Percentiles rank a stretch among this genome's conserved stretches.
Evolutionary conservation across 2,113 vertebrate species (phyloP).

Genomic region (Chionomys nivalis): DNA sequence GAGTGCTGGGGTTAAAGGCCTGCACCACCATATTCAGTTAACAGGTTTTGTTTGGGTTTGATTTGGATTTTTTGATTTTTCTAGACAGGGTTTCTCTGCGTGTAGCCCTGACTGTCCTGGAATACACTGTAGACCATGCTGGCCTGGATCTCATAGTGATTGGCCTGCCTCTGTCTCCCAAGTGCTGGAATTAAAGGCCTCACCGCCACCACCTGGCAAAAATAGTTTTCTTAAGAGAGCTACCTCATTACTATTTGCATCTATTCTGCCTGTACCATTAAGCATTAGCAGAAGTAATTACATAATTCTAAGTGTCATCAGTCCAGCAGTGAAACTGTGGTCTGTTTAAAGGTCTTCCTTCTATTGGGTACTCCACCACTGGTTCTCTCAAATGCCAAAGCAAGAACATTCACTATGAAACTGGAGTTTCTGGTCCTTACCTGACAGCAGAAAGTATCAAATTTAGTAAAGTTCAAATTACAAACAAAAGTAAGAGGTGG

Average conservation of each 20-base stretch:
- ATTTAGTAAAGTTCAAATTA: slow-evolving; percentile 50
- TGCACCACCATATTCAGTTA: neutral
- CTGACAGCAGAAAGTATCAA: neutral
- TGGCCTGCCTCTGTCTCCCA: neutral
- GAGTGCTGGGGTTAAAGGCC: neutral
- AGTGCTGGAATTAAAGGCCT: neutral
- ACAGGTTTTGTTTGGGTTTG: too few relatives aligned
- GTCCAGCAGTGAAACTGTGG: neutral
- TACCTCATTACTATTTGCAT: slow-evolving; percentile 17
- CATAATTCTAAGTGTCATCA: slow-evolving; percentile 29
- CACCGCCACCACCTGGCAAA: neutral
- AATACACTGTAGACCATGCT: neutral
- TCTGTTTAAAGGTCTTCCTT: neutral
- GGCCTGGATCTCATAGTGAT: neutral
- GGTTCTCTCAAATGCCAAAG: slow-evolving; percentile 14
- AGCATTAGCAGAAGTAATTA: neutral
- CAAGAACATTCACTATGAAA: slow-evolving; percentile 43
- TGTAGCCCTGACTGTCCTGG: neutral
- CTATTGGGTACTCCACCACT: neutral
- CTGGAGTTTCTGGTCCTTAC: slow-evolving; percentile 13
- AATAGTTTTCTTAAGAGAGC: slow-evolving; percentile 33
- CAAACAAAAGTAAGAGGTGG: neutral
- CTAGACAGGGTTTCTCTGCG: neutral
- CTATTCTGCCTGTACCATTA: neutral
- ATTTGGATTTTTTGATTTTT: neutral